A percentile compares a stretch with the other conserved stretches of the same genome.
Evolutionary conservation across 2,888 invertebrate species (phyloP).

Genomic region (Lasioglossum villosulum): DNA sequence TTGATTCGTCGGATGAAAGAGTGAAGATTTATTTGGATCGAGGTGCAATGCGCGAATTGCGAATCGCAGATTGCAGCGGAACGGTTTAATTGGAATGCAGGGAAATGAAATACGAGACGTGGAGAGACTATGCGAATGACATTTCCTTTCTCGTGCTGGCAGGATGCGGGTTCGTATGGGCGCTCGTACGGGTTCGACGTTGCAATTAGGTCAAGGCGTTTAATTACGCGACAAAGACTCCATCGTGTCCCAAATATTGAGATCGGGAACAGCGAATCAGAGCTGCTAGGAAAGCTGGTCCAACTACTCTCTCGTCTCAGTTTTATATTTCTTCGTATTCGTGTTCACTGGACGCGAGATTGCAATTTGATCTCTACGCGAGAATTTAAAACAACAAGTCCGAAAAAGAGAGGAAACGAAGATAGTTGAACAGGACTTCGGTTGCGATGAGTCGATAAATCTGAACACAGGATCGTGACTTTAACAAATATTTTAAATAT

Average conservation of each 20-base stretch:
- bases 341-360: not conserved
- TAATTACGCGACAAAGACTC: constrained; percentile 41
- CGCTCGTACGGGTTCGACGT: constrained; percentile 36
- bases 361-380: not conserved
- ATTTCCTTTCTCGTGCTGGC: constrained; percentile 48
- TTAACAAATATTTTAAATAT: too few species aligned
- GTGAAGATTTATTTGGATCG: not conserved
- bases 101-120: constrained; percentile 29
- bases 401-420: not conserved
- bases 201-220: constrained; percentile 59
- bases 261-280: constrained; percentile 13
- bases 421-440: not conserved
- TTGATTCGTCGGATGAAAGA: not conserved
- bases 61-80: not conserved
- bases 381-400: not conserved
- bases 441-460: too few species aligned
- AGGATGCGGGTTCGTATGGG: constrained; percentile 58
- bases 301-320: not conserved
- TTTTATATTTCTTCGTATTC: not conserved
- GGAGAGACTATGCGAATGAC: constrained; percentile 45
- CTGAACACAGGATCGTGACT: too few species aligned
- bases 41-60: not conserved
- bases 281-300: not conserved
- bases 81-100: constrained; percentile 44
- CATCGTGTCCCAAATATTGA: constrained; percentile 39